Percentiles rank a stretch among this genome's conserved stretches.
phyloP scores from a whole-genome alignment of 2,797 vertebrate genomes.

The Morus bassanus region DNA sequence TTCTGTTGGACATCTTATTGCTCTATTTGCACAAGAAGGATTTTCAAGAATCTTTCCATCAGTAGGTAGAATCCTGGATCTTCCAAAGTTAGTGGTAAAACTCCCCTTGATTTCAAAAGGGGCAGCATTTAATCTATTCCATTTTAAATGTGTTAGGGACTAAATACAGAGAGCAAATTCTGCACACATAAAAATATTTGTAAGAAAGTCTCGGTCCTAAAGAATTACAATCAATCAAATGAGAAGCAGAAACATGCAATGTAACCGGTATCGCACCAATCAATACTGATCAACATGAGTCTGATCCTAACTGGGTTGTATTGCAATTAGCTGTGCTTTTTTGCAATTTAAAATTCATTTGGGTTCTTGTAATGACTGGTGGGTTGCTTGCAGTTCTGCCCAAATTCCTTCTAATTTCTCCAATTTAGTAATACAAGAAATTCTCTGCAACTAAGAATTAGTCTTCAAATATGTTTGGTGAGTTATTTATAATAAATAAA shows the following conservation, averaged over 20 bases:
- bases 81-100: not conserved
- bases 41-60: not conserved
- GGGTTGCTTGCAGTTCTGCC: not conserved
- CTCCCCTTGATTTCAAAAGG: not conserved
- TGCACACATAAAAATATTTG: not conserved
- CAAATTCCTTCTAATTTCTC: not conserved
- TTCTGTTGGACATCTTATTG: rapidly evolving
- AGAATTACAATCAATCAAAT: not conserved
- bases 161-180: not conserved
- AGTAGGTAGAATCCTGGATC: not conserved
- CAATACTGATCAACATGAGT: conserved; percentile 10
- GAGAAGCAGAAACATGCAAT: not conserved
- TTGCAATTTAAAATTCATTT: conserved; percentile 1
- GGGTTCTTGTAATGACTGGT: not conserved
- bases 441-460: not conserved
- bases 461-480: not conserved
- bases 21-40: not conserved
- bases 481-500: conserved; percentile 46
- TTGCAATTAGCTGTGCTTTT: not conserved
- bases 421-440: not conserved
- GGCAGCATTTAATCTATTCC: not conserved
- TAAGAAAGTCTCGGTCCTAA: not conserved
- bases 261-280: not conserved
- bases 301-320: not conserved
- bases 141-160: not conserved